A percentile compares a stretch with the other conserved stretches of the same genome.
These are phyloP conservation scores for Deroptyus accipitrinus DNA, from an alignment of 2,113 vertebrate species.

Conservation along the genomic window DNA sequence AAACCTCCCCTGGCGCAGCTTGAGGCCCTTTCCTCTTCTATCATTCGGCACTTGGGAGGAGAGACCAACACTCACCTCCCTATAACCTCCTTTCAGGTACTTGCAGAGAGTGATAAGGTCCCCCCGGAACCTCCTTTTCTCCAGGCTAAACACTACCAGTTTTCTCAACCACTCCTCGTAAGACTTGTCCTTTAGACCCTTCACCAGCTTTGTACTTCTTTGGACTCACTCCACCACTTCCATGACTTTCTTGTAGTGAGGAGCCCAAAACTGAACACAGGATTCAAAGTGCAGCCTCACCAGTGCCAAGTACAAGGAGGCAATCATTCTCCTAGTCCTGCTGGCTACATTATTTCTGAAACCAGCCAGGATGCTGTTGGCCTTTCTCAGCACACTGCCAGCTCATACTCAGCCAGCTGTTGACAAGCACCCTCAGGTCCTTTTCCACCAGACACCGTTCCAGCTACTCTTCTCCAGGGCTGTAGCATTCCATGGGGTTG, in stretches of 20 bases:
- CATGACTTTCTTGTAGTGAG: rapidly evolving
- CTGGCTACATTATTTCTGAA: not conserved
- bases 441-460: not conserved
- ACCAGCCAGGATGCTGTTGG: not conserved
- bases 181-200: not conserved
- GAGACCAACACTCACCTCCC: rapidly evolving
- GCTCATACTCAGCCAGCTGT: not conserved
- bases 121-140: not conserved
- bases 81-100: not conserved
- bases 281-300: not conserved
- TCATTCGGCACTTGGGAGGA: not conserved
- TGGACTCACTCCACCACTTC: rapidly evolving
- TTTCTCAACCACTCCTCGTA: not conserved
- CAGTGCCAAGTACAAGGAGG: not conserved
- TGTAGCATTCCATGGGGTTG: too few relatives aligned
- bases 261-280: not conserved
- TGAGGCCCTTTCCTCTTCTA: not conserved
- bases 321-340: not conserved
- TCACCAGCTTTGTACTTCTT: not conserved
- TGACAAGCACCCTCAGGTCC: not conserved
- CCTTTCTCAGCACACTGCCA: not conserved
- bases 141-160: not conserved
- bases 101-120: not conserved
- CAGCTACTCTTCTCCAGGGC: not conserved
- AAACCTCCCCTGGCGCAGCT: rapidly evolving